Evolutionary conservation across 2,797 vertebrate genomes (phyloP), one percentile per base, ranked within the genome.

Genomic region (Acrossocheilus wenchowensis): DNA sequence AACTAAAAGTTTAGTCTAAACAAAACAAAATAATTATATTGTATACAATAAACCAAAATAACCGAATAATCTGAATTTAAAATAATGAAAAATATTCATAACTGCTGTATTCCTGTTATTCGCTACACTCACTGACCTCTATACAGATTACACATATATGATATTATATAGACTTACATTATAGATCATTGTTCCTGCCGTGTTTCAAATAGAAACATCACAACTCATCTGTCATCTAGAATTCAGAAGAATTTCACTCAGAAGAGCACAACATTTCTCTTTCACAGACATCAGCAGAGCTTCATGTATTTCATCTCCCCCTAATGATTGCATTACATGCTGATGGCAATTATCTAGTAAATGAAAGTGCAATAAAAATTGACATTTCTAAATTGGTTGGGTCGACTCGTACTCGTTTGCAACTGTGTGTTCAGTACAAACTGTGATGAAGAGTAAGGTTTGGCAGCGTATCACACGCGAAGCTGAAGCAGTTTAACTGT

Each of bases 401-500:
- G 41, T 4, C 6, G 78, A 66, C 30, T 66, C 26, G 6, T 66
- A 48, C 9, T 45, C 9, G 30, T 80, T 54, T 81, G 15, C 62
- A 19, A 21, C 26, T 74, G 26, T 78, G 62, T n/a, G 57, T 45
- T 64, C 39, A 45, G 43, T 36, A 84, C 17, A 23, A 69, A 74
- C 48, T 87, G 75, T 87, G 75, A 81, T 5, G 52, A 57, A 72
- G 23, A 41, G 30, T 30, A 52, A 26, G 5, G 23, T 83, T 74
- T 87, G 64, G 12, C 82, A 34, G 78, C 43, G 30, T 30, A 60
- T 78, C 39, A 41, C 69, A 77, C 45, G 12, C 17, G 36, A 71
- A 90, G 75, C 74, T 87, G 30, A 64, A 83, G 34, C 30, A 34
- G 30, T 88, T 86, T 87, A 74, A 81, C 43, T 78, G 34, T 69